These are phyloP conservation scores for Tylochromis polylepis DNA, from an alignment of 2,113 vertebrate genomes.

Conservation along the genomic window DNA sequence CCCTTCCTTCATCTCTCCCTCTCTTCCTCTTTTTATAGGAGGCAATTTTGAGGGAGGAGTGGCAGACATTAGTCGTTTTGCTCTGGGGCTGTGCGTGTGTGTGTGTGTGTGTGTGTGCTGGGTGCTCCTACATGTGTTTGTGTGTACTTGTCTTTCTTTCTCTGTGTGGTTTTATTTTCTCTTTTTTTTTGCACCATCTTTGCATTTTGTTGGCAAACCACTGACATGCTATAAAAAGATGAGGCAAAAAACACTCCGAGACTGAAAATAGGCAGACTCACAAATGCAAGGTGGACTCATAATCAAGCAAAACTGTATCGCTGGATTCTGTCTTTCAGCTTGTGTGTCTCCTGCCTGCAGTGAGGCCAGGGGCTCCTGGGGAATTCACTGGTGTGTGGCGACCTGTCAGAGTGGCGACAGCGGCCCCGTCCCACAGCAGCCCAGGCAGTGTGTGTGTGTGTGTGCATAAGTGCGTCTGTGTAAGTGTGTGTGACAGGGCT, in stretches of 20 bases:
- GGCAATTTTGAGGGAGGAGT: slow-evolving; percentile 82
- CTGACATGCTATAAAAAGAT: slow-evolving; percentile 44
- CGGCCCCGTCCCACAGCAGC: slow-evolving; percentile 62
- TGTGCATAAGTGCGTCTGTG: slow-evolving; percentile 16
- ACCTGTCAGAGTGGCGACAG: slow-evolving; percentile 79
- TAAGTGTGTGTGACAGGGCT: slow-evolving; percentile 61
- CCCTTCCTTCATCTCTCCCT: slow-evolving; percentile 54
- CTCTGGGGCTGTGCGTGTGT: slow-evolving; percentile 25
- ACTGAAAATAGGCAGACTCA: slow-evolving; percentile 16
- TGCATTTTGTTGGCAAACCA: slow-evolving; percentile 49
- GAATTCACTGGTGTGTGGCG: slow-evolving; percentile 77
- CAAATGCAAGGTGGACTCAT: slow-evolving; percentile 34
- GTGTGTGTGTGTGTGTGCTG: not conserved
- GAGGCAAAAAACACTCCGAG: slow-evolving; percentile 14
- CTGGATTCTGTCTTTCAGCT: not conserved
- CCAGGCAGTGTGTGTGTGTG: slow-evolving; percentile 37
- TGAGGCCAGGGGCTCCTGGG: slow-evolving; percentile 70
- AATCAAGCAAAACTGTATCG: slow-evolving; percentile 32
- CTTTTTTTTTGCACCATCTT: slow-evolving; percentile 2
- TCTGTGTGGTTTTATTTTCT: slow-evolving; percentile 20
- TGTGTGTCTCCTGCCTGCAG: slow-evolving; percentile 54
- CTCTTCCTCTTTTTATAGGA: slow-evolving; percentile 74
- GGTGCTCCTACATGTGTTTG: not conserved
- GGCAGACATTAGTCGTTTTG: slow-evolving; percentile 77
- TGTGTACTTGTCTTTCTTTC: not conserved